Percentiles rank a stretch among this genome's conserved stretches.
These are phyloP conservation scores for Mimachlamys varia DNA, from an alignment of 2,888 invertebrate genomes.

Conservation along the genomic window DNA sequence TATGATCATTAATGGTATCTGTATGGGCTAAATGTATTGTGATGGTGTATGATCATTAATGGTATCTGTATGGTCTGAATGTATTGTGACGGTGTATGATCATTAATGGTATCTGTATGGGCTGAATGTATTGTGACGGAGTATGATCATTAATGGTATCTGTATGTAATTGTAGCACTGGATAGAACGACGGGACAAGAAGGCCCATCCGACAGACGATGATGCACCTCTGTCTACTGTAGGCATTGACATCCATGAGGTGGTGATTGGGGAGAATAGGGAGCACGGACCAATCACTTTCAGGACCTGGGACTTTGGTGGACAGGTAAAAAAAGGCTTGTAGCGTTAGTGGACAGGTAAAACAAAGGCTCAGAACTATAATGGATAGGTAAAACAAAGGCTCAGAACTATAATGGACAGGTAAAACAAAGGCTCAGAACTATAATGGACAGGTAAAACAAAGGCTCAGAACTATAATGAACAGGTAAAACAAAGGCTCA, in stretches of 20 bases:
- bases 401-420: too few species aligned
- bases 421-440: too few species aligned
- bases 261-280: constrained; percentile 87
- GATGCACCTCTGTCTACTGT: constrained; percentile 91
- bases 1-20: too few species aligned
- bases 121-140: not conserved
- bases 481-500: too few species aligned
- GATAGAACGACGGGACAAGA: constrained; percentile 57
- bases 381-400: too few species aligned
- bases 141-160: not conserved
- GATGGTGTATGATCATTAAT: too few species aligned
- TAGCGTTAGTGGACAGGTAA: too few species aligned
- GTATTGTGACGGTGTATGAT: not conserved
- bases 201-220: not conserved
- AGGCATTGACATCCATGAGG: constrained; percentile 98
- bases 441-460: too few species aligned
- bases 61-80: not conserved
- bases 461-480: too few species aligned
- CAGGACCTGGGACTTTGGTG: constrained; percentile 99
- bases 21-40: too few species aligned
- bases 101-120: not conserved
- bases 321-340: constrained; percentile 85
- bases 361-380: too few species aligned
- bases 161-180: constrained; percentile 57
- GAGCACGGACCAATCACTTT: constrained; percentile 74